phyloP scores from a whole-genome alignment of 2,113 vertebrate species.

The Phrynocephalus versicolor region DNA sequence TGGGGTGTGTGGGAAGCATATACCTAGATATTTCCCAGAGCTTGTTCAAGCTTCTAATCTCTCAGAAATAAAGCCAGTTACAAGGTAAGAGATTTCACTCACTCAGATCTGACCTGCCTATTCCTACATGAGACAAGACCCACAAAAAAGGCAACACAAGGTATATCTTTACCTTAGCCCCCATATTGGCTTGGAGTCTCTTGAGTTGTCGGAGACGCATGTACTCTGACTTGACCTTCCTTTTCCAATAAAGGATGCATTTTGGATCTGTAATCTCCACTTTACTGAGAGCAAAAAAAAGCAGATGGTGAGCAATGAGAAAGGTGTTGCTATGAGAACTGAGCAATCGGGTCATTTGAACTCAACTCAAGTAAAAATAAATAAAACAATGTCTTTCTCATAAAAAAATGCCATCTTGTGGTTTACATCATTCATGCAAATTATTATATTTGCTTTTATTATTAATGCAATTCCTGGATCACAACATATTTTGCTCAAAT shows the following conservation, averaged over 20 bases:
- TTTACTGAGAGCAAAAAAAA: conserved; percentile 52
- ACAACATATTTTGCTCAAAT: background rate
- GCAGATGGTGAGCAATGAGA: background rate
- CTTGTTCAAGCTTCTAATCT: background rate
- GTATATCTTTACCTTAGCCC: conserved; percentile 85
- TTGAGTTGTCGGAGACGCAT: conserved; percentile 96
- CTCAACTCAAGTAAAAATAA: background rate
- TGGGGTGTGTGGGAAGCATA: background rate
- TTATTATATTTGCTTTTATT: background rate
- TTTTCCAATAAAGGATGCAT: conserved; percentile 90
- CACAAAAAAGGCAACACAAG: background rate
- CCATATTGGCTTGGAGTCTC: conserved; percentile 89
- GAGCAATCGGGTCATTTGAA: background rate
- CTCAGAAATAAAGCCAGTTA: background rate
- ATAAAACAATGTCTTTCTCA: background rate
- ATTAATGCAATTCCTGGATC: background rate
- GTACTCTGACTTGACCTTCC: conserved; percentile 95
- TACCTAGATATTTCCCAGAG: background rate
- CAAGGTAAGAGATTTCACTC: background rate
- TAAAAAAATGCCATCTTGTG: background rate
- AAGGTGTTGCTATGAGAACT: conserved; percentile 1
- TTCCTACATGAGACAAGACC: no score
- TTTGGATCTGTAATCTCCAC: conserved; percentile 79
- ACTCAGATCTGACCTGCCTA: background rate
- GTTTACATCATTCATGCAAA: background rate